These are phyloP conservation scores for Drosophila siamana DNA, from an alignment of 2,888 invertebrate species.

Conservation along the genomic window DNA sequence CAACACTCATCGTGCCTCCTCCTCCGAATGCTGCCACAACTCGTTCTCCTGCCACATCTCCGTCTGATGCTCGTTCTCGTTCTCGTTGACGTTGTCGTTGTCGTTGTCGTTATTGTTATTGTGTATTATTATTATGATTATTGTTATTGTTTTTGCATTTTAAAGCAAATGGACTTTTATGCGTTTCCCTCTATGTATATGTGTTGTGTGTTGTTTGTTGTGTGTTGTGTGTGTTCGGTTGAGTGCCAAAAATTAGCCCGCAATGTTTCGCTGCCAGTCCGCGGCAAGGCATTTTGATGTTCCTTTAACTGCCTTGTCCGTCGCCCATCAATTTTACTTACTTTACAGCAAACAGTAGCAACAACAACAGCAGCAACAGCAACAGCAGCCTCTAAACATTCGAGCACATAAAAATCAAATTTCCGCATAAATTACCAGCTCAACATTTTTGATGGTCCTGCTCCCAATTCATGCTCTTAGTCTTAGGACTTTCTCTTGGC, in stretches of 20 bases:
- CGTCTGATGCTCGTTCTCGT: slow-evolving; percentile 31
- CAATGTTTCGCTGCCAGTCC: slow-evolving; percentile 37
- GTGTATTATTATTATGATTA: slow-evolving; percentile 70
- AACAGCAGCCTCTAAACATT: slow-evolving; percentile 48
- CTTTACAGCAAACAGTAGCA: slow-evolving; percentile 28
- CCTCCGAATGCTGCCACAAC: not conserved
- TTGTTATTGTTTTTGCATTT: slow-evolving; percentile 79
- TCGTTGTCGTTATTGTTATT: slow-evolving; percentile 70
- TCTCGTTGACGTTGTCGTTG: slow-evolving; percentile 11
- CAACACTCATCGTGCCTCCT: slow-evolving; percentile 5
- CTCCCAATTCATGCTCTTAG: not conserved
- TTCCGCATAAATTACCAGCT: slow-evolving; percentile 76
- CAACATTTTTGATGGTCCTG: slow-evolving; percentile 53
- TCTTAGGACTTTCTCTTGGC: not conserved
- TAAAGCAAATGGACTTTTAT: slow-evolving; percentile 70
- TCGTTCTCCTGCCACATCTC: not conserved
- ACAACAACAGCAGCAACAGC: not conserved
- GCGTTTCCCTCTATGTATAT: slow-evolving; percentile 27
- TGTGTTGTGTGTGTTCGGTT: slow-evolving; percentile 1
- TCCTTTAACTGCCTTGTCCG: slow-evolving; percentile 71
- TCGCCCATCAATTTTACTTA: slow-evolving; percentile 76
- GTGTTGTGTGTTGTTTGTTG: slow-evolving; percentile 4
- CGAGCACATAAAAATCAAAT: slow-evolving; percentile 74
- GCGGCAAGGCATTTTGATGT: slow-evolving; percentile 53
- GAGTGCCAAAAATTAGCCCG: slow-evolving; percentile 61